phyloP scores from a whole-genome alignment of 2,797 vertebrate species.

The Myiothlypis coronata region DNA sequence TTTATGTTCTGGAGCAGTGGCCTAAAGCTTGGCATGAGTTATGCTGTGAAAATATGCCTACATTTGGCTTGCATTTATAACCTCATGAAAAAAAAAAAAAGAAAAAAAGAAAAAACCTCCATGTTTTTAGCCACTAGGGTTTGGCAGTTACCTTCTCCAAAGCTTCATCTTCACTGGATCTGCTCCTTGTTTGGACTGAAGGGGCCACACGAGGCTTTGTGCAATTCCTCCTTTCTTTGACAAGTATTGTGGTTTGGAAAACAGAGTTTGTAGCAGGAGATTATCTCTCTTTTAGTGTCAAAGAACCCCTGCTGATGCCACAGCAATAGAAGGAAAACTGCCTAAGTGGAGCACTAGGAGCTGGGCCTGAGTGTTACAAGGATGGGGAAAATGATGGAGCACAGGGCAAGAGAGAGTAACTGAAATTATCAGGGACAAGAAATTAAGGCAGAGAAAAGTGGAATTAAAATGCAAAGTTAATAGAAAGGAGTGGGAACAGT shows the following conservation, averaged over 20 bases:
- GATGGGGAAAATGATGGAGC: not conserved
- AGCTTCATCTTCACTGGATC: not conserved
- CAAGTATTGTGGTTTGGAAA: not conserved
- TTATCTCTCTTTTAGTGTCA: slow-evolving; percentile 15
- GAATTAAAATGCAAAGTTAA: not conserved
- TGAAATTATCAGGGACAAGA: not conserved
- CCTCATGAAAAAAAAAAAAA: not conserved
- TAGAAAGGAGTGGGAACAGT: not conserved
- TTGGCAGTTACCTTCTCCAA: not conserved
- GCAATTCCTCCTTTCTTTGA: not conserved
- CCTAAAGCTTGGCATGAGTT: not conserved
- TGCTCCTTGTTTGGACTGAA: not conserved
- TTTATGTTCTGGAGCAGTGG: not conserved
- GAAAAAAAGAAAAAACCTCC: not conserved
- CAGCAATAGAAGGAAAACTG: slow-evolving; percentile 17
- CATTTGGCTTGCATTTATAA: not conserved
- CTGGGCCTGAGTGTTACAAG: not conserved
- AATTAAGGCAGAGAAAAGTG: not conserved
- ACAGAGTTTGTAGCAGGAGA: not conserved
- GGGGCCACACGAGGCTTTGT: not conserved
- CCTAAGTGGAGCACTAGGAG: slow-evolving; percentile 5
- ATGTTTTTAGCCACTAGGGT: not conserved
- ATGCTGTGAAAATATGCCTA: not conserved
- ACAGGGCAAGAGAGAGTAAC: not conserved
- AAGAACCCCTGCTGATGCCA: slow-evolving; percentile 18